Evolutionary conservation across 1,140 invertebrate genomes (phyloP), one percentile per base, ranked within the genome.

Genomic region (Dolichoris vasculosae): DNA sequence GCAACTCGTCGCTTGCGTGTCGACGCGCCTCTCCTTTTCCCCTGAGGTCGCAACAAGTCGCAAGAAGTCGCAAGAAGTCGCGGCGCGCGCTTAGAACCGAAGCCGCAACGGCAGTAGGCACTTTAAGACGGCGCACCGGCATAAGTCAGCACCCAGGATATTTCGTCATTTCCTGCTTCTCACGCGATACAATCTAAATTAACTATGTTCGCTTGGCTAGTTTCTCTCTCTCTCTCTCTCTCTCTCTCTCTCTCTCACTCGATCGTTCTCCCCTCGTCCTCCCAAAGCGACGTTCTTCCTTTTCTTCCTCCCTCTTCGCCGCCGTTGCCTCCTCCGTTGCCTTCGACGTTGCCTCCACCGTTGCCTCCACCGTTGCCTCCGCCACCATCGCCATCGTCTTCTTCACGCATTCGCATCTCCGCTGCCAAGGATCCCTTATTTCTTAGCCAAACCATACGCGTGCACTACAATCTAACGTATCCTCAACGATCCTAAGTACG

Each of bases 151-250:
- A 92, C 92, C 92, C 92, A 93, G 93, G 93, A 93, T 93, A 93
- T 93, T 93, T 93, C 92, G 93, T 93, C 93, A 93, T 93, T 93
- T 93, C 92, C 93, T 93, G 92, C 92, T 93, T 93, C 93, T 93
- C 93, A 93, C 93, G 93, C 93, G 93, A 93, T 93, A 93, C 93
- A 93, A 93, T 93, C 93, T 93, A 93, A 93, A 93, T 93, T 93
- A 93, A 93, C 93, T 92, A 93, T 93, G 93, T 93, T 93, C 93
- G 92, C 92, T 93, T 91, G 92, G 92, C 90, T 93, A 93, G 92
- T 40, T n/a, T 63, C 46, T 43, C 46, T 30, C 75, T 77, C 75
- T 78, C 63, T 78, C 81, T 59, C 84, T 63, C 38, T 17, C n/a
- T 81, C 43, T 40, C 23, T 26, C 75, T 85, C 83, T 59, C 32